A percentile compares a stretch with the other conserved stretches of the same genome.
Conservation (phyloP, 2,888 invertebrate genomes). For the Coelinius sp. region DNA sequence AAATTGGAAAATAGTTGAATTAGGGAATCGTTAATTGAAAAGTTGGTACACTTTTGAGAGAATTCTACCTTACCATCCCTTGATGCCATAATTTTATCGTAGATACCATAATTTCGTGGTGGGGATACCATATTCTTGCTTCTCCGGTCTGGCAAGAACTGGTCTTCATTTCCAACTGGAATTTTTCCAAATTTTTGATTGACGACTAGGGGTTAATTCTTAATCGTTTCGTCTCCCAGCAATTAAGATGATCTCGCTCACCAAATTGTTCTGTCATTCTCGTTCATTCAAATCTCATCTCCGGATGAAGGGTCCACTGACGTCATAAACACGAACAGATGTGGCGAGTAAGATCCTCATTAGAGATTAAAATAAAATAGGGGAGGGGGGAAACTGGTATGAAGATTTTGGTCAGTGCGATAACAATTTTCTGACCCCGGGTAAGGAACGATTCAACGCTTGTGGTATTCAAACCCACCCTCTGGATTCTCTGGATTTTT, state of each 20-base stretch:
- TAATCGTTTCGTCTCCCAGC: not conserved
- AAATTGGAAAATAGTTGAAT: too few species aligned
- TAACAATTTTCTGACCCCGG: not conserved
- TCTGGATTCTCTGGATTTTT: not conserved
- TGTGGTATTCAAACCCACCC: not conserved
- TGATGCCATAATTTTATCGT: too few species aligned
- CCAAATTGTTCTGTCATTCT: constrained; percentile 3
- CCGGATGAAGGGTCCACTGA: not conserved
- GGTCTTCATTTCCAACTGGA: too few species aligned
- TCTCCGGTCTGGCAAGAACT: too few species aligned
- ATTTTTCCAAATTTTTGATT: not conserved
- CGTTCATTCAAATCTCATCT: constrained; percentile 1
- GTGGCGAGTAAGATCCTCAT: constrained; percentile 3
- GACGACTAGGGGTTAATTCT: not conserved
- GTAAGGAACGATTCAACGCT: not conserved
- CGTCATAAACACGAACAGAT: constrained; percentile 16
- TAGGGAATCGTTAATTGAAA: too few species aligned
- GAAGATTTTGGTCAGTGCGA: constrained; percentile 11
- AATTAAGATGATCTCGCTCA: not conserved
- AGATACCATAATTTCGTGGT: too few species aligned
- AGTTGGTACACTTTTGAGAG: too few species aligned
- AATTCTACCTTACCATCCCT: too few species aligned
- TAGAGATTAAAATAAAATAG: constrained; percentile 13
- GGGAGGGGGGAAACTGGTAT: not conserved
- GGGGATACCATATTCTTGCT: too few species aligned